Evolutionary conservation across 2,113 vertebrate species (phyloP).

Genomic region (Hystrix brachyura): DNA sequence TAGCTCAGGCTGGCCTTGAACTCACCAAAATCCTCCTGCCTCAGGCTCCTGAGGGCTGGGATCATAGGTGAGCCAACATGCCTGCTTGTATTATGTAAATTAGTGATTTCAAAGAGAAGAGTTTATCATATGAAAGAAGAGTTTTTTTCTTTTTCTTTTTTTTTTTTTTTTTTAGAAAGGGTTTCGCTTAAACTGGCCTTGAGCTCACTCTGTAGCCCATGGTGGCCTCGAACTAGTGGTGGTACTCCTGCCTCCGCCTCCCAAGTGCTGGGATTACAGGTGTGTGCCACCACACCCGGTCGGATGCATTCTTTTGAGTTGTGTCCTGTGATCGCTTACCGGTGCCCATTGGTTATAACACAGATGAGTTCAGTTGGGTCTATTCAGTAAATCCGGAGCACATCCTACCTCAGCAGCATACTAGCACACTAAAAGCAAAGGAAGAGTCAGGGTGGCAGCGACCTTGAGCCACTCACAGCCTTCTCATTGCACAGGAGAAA

Average conservation of each 20-base stretch:
- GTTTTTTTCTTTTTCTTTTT: neutral
- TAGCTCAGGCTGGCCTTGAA: neutral
- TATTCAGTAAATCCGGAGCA: neutral
- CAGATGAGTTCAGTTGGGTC: neutral
- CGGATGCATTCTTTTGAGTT: neutral
- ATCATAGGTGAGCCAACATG: too few relatives aligned
- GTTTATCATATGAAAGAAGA: neutral
- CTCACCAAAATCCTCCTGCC: neutral
- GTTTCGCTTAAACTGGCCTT: neutral
- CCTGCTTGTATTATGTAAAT: neutral
- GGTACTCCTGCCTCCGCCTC: neutral
- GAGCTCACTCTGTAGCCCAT: neutral
- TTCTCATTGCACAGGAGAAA: neutral
- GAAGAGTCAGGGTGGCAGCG: neutral
- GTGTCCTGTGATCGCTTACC: neutral
- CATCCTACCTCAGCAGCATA: neutral
- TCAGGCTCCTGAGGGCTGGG: too few relatives aligned
- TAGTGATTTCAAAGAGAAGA: neutral
- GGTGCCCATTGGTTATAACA: neutral
- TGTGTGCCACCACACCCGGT: neutral
- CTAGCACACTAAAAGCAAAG: neutral
- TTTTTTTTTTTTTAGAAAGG: neutral
- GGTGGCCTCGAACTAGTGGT: too few relatives aligned
- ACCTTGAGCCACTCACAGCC: neutral
- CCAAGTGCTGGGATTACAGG: neutral